Evolutionary conservation across 2,888 invertebrate species (phyloP), one percentile per base, ranked within the genome.

Genomic region (Chymomyza procnemis): DNA sequence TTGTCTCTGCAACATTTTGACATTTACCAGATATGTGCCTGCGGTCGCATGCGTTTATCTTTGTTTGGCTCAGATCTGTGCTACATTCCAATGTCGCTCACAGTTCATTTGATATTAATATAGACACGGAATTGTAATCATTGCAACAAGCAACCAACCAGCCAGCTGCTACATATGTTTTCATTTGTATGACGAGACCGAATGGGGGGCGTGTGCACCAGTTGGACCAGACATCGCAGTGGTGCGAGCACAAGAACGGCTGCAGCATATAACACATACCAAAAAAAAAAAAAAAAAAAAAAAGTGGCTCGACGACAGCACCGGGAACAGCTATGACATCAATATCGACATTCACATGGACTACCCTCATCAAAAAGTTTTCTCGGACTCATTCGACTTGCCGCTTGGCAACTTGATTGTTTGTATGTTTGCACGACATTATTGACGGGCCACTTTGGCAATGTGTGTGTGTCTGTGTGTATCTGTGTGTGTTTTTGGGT

Each of bases 81-180:
- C 16, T 21, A 52, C 74, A 80, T 72, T 73, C 78, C 76, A 76
- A 80, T 87, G 77, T 80, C 72, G 70, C 73, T 85, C 67, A 77
- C 85, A 82, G 82, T 78, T 87, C 82, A 87, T 83, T 83, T 83
- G 85, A 80, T 87, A 83, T 87, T 83, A 87, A 87, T 83, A 85
- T 77, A 75, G 75, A 75, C 73, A 75, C 74, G 34, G 34, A 41
- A 41, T 41, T 41, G 34, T 41, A 12, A 41, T 41, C 12, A 3
- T 12, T 41, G 34, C 34, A 19, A 50, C n/a, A 54, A 19, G 14
- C 26, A 18, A 4, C 14, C 6, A 46, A 19, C n/a, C 18, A 76
- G 70, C n/a, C 18, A 76, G 70, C 75, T 76, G 83, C 74, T 82
- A 83, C 84, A 87, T 85, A 80, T 83, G 83, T 83, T 85, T 81